Evolutionary conservation across 2,113 vertebrate species (phyloP).

Genomic region (Petaurus breviceps): DNA sequence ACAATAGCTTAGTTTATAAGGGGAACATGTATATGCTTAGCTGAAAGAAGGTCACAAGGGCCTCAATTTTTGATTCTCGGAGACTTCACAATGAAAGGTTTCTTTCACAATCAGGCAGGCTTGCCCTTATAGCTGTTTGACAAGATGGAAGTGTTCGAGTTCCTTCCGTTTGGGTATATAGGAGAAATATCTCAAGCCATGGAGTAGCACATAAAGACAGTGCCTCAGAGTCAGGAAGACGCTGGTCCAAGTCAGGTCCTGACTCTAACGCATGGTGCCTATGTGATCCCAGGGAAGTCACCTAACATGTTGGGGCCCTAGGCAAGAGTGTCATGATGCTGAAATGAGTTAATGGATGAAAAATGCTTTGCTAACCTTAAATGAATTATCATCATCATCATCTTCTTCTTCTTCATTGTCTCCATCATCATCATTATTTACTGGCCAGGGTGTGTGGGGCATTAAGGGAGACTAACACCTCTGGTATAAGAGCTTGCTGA

Average conservation of each 20-base stretch:
- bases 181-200: not conserved
- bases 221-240: not conserved
- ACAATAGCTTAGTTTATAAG: constrained; percentile 42
- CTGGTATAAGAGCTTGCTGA: too few relatives aligned
- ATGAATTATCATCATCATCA: not conserved
- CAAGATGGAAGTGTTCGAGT: not conserved
- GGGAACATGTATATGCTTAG: not conserved
- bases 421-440: too few relatives aligned
- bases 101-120: not conserved
- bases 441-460: too few relatives aligned
- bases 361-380: not conserved
- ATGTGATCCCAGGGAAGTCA: not conserved
- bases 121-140: not conserved
- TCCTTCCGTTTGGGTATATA: not conserved
- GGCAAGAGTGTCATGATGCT: not conserved
- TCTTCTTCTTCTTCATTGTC: too few relatives aligned
- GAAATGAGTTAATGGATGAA: not conserved
- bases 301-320: not conserved
- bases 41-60: not conserved
- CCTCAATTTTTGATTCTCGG: not conserved
- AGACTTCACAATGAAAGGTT: not conserved
- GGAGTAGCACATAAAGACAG: too few relatives aligned
- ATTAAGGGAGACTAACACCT: too few relatives aligned
- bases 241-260: not conserved
- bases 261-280: not conserved